phyloP scores from a whole-genome alignment of 2,888 invertebrate genomes.

The Agrochola circellaris region DNA sequence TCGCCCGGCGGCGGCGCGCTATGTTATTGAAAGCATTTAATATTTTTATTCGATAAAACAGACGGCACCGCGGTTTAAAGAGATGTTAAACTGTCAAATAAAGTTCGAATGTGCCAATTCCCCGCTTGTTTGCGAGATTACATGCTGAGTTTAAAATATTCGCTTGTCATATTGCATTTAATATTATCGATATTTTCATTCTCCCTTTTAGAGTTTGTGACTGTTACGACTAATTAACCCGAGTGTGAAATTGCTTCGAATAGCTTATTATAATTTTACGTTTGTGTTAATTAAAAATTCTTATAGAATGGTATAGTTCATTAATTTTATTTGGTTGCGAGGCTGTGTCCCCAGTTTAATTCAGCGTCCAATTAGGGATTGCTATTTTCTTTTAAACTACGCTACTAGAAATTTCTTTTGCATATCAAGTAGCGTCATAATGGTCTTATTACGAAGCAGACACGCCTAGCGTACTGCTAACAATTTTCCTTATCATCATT shows the following conservation, averaged over 20 bases:
- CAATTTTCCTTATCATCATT: conserved; percentile 41
- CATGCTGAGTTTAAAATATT: conserved; percentile 74
- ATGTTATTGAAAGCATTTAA: conserved; percentile 78
- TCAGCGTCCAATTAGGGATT: conserved; percentile 22
- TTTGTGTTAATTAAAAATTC: conserved; percentile 19
- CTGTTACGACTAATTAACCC: conserved; percentile 19
- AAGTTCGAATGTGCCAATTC: conserved; percentile 75
- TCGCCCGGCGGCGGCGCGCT: conserved; percentile 71
- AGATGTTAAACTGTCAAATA: conserved; percentile 79
- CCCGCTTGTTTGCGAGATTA: conserved; percentile 73
- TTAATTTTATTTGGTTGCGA: conserved; percentile 11
- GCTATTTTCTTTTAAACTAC: conserved; percentile 2
- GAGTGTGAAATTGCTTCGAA: conserved; percentile 37
- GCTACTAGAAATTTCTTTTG: conserved; percentile 5
- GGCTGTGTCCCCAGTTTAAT: not conserved
- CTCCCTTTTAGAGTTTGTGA: conserved; percentile 24
- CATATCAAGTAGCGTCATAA: conserved; percentile 15
- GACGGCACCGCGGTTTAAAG: conserved; percentile 68
- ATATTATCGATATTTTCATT: conserved; percentile 47
- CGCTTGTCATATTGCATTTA: conserved; percentile 69
- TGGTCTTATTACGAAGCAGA: conserved; percentile 16
- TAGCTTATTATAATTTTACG: conserved; percentile 33
- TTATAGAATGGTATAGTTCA: conserved; percentile 19
- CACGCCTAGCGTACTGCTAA: conserved; percentile 11
- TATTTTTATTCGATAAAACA: conserved; percentile 76